Evolutionary conservation across 2,113 vertebrate species (phyloP).

Genomic region (Daubentonia madagascariensis): DNA sequence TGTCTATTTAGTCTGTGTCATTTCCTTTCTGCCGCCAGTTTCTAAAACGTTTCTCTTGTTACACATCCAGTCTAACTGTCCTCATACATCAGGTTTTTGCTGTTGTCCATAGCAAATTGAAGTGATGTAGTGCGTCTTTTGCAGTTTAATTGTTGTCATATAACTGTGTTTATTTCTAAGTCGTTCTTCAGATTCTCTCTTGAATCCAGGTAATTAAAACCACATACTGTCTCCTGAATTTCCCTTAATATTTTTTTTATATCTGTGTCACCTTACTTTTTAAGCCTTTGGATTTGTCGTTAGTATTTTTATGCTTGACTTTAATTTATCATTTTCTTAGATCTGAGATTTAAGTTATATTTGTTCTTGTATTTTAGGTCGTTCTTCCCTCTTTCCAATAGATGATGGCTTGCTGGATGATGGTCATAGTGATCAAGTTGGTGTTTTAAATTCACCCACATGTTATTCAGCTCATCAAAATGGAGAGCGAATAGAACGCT

Average conservation of each 20-base stretch:
- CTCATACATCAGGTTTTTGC: constrained; percentile 18
- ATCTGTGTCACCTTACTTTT: not conserved
- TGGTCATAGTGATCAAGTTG: constrained; percentile 93
- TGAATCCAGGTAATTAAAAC: not conserved
- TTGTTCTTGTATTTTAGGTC: constrained; percentile 85
- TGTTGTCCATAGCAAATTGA: not conserved
- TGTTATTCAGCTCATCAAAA: constrained; percentile 96
- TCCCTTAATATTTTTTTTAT: not conserved
- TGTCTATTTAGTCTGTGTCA: not conserved
- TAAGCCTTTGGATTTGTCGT: not conserved
- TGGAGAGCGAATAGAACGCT: constrained; percentile 95
- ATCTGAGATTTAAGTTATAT: not conserved
- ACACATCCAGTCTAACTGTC: not conserved
- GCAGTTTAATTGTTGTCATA: constrained; percentile 28
- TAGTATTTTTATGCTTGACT: not conserved
- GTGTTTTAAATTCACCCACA: constrained; percentile 91
- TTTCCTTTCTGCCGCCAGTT: not conserved
- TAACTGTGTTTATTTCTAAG: not conserved
- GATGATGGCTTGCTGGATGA: constrained; percentile 96
- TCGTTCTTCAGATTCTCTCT: not conserved
- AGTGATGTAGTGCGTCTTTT: not conserved
- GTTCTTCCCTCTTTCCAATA: constrained; percentile 97
- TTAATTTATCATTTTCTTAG: not conserved
- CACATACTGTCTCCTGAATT: not conserved
- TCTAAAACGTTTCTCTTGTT: not conserved